Base-by-base conservation (phyloP, 2,888 invertebrate species). In the Abrostola tripartita region DNA sequence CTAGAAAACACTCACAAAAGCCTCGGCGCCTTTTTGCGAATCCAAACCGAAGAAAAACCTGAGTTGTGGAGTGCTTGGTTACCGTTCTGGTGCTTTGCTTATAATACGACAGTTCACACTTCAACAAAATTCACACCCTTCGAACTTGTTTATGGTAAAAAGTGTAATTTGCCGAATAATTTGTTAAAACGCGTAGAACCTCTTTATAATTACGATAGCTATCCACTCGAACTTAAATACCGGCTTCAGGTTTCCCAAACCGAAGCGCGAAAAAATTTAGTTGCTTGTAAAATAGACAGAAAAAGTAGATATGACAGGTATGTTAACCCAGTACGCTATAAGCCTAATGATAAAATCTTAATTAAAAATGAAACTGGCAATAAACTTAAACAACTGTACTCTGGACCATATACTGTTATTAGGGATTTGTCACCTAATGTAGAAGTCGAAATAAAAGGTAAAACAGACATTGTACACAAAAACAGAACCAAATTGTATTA, bases 181-280 rank as follows among this genome's bases (percentile, higher is more conserved):
- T 40, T 40, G 9, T 10, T 9, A 7, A 9, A 40, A 40, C 4
- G 11, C 8, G 40, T 40, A 11, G 40, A 40, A 9, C 40, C 40
- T 0, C 40, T 40, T 5, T 40, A 14, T 71, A 71, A 35, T 65
- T 65, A 36, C 35, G 58, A 68, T 8, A 57, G 49, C 14, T 74
- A 71, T 37, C 69, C 69, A 5, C 37, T 38, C 9, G 77, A 77
- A 47, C 59, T 77, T 8, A 71, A 56, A 52, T 74, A 68, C 41
- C 42, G 73, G 2, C 52, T 76, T 5, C 74, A 76, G 55, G 5
- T 59, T 6, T 64, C 65, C 41, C 68, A 72, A 59, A 57, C 42
- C 37, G 69, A 74, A 47, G 77, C 74, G 1, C 65, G 59, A n/a
- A 44, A 71, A 8, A 72, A 74, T 60, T 59, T 77, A 54, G 24